Evolutionary conservation across 1,140 invertebrate species (phyloP).

Genomic region (Trichonephila clavipes): DNA sequence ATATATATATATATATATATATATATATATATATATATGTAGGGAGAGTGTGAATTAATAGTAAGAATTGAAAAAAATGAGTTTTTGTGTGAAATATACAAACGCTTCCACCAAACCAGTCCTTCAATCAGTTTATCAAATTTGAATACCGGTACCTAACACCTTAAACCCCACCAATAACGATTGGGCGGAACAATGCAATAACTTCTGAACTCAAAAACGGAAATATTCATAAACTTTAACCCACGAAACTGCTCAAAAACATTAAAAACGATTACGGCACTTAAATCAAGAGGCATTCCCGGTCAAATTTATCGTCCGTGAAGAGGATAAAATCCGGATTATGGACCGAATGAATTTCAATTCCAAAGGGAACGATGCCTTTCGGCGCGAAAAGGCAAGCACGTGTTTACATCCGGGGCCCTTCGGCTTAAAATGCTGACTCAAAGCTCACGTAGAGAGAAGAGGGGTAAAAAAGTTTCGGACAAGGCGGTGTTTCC

Average conservation of each 20-base stretch:
- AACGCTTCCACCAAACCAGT: no score
- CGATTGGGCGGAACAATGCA: not conserved
- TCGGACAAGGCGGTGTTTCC: not conserved
- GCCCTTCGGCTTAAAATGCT: slow-evolving; percentile 11
- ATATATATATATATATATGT: no score
- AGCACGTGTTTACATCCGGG: slow-evolving; percentile 67
- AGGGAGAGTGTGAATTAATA: no score
- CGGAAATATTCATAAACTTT: slow-evolving; percentile 59
- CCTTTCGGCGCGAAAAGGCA: slow-evolving; percentile 67
- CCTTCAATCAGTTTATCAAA: no score
- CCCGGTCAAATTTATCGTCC: slow-evolving; percentile 20
- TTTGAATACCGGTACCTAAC: not conserved
- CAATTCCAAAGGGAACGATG: not conserved
- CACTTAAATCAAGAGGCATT: not conserved
- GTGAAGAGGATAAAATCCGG: slow-evolving; percentile 37
- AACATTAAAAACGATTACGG: slow-evolving; percentile 11
- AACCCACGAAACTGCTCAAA: slow-evolving; percentile 43
- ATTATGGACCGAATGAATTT: slow-evolving; percentile 66
- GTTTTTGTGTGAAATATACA: no score
- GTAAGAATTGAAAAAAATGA: no score
- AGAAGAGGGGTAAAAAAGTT: slow-evolving; percentile 15
- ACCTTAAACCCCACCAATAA: not conserved
- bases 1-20: no score
- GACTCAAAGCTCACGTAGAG: slow-evolving; percentile 30
- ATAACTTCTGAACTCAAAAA: slow-evolving; percentile 35